Conservation (phyloP, 2,888 invertebrate species). For the Encarsia formosa region DNA sequence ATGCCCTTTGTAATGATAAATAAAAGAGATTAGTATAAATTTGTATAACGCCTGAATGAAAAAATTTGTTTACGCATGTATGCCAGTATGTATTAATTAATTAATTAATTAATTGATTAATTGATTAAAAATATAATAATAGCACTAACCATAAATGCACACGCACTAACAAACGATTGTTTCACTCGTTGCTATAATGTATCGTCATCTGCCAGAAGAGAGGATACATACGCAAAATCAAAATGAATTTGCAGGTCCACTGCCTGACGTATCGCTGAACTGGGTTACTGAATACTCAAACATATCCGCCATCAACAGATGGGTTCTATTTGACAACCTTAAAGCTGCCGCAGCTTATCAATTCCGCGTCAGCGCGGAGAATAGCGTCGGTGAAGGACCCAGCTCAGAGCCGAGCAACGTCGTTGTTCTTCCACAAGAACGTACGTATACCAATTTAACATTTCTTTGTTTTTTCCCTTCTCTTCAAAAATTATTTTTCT, state of each 20-base stretch:
- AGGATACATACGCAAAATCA: conserved; percentile 5
- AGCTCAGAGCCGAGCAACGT: conserved; percentile 86
- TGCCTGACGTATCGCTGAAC: conserved; percentile 78
- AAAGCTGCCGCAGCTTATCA: conserved; percentile 95
- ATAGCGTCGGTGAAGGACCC: conserved; percentile 92
- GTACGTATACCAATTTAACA: conserved; percentile 55
- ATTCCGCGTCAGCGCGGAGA: conserved; percentile 94
- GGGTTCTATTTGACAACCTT: conserved; percentile 76
- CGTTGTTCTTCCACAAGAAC: conserved; percentile 92
- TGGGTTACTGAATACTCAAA: conserved; percentile 87
- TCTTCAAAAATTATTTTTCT: not conserved
- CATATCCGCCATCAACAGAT: conserved; percentile 74
- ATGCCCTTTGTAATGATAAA: too few species aligned
- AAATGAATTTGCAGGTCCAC: conserved; percentile 63
- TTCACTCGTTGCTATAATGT: too few species aligned
- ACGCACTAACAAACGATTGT: not conserved
- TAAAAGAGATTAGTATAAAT: too few species aligned
- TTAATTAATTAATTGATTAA: too few species aligned
- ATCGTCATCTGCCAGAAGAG: too few species aligned
- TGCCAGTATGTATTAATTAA: too few species aligned
- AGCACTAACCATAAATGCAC: not conserved
- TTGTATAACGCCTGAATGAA: too few species aligned
- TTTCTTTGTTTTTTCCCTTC: not conserved
- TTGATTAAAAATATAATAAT: too few species aligned
- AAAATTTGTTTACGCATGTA: too few species aligned